Conservation (phyloP, 2,113 vertebrate genomes). For the Rhea pennata region DNA sequence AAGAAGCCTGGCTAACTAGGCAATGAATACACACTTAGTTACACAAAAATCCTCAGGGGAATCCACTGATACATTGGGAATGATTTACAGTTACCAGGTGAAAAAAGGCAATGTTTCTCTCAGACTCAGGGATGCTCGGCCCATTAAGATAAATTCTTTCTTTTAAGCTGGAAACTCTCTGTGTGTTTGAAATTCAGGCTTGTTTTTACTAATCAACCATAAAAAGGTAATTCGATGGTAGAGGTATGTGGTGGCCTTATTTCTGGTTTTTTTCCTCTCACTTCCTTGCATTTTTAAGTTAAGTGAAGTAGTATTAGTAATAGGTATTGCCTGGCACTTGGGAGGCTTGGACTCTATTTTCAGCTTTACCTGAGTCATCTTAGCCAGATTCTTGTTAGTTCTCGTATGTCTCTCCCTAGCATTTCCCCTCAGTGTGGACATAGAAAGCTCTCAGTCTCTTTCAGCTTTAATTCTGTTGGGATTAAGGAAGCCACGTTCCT, state of each 20-base stretch:
- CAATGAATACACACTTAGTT: neutral
- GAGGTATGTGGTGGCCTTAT: neutral
- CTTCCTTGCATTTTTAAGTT: neutral
- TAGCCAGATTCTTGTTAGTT: neutral
- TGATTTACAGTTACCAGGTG: neutral
- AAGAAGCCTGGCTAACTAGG: neutral
- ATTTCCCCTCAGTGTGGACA: neutral
- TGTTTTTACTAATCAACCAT: neutral
- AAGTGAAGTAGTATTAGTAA: neutral
- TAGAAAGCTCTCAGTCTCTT: accelerated
- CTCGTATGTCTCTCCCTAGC: neutral
- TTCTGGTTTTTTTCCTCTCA: neutral
- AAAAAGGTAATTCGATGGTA: neutral
- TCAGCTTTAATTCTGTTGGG: neutral
- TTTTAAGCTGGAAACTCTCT: neutral
- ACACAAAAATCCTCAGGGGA: neutral
- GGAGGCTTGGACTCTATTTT: neutral
- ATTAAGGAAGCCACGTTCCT: neutral
- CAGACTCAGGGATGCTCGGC: neutral
- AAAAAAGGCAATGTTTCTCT: neutral
- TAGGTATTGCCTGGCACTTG: neutral
- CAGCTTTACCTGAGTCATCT: neutral
- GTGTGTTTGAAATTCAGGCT: neutral
- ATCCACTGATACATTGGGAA: accelerated
- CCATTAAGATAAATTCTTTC: neutral